Conservation (phyloP, 2,113 vertebrate species). For the Bubo bubo region DNA sequence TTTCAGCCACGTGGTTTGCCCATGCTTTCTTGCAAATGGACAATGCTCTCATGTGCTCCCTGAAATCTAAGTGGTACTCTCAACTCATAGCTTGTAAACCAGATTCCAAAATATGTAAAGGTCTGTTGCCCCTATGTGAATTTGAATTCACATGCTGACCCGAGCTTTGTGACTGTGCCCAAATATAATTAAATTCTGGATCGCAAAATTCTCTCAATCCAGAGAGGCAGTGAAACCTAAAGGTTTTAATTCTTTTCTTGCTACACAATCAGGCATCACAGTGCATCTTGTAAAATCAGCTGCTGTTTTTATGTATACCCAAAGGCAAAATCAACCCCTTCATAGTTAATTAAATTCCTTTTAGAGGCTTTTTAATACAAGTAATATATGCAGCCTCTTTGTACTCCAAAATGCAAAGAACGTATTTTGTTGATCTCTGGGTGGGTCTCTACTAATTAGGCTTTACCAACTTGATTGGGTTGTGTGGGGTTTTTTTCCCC, state of each 20-base stretch:
- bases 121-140: neutral
- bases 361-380: constrained; percentile 45
- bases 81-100: neutral
- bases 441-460: constrained; percentile 51
- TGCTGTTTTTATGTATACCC: neutral
- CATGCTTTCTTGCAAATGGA: neutral
- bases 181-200: constrained; percentile 17
- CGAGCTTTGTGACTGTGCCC: neutral
- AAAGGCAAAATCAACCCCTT: constrained; percentile 54
- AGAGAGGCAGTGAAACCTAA: neutral
- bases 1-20: neutral
- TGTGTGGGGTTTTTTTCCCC: neutral
- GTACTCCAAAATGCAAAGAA: constrained; percentile 47
- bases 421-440: constrained; percentile 45
- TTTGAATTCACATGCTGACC: neutral
- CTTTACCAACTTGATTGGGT: constrained; percentile 17
- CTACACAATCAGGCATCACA: neutral
- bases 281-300: constrained; percentile 39
- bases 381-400: constrained; percentile 52
- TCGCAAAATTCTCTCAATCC: neutral
- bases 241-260: neutral
- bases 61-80: neutral
- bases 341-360: constrained; percentile 65
- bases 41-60: neutral
- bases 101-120: neutral